Evolutionary conservation across 2,888 invertebrate species (phyloP), one percentile per base, ranked within the genome.

Genomic region (Mesochorus sp.): DNA sequence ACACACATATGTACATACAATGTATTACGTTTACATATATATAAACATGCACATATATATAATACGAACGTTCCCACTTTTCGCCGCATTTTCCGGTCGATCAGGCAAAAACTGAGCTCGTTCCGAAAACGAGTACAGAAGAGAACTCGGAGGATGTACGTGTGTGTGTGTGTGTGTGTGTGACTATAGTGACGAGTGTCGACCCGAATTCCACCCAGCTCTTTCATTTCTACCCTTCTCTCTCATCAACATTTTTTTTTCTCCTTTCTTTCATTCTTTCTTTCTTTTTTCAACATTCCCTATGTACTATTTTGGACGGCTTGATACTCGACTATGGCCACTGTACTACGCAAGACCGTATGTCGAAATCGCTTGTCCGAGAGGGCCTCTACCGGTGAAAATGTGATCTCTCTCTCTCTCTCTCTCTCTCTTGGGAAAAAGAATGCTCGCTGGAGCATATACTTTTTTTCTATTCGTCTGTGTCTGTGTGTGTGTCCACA

Each of bases 51-150:
- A 51, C n/a, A 10, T 4, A 17, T 26, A 53, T 34, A 42, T 24
- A 24, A 68, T 47, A 66, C 39, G 14, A 49, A 68, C 53, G 61
- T 51, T 44, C 14, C 67, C 61, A 42, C 74, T 61, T 34, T 67
- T 59, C 72, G 72, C 67, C 76, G 76, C 57, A 80, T 81, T 81
- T 81, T 80, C 80, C 76, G 78, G 75, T 80, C 79, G 81, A 81
- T 81, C 71, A 78, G 67, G 73, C 67, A 78, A 80, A 80, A 81
- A 81, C 78, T 80, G 81, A 55, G 72, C 59, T 39, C 49, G 64
- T 59, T 70, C n/a, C n/a, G 34, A 42, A 70, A 70, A 70, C 71
- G 57, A 39, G 70, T 37, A 4, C 49, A 53, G 57, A 37, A 59
- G 24, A 44, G 66, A 49, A 47, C 51, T 31, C 19, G 19, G 28